Percentiles rank a stretch among this genome's conserved stretches.
Conservation (phyloP, 2,797 vertebrate species). For the Notoglanidium macrostoma region DNA sequence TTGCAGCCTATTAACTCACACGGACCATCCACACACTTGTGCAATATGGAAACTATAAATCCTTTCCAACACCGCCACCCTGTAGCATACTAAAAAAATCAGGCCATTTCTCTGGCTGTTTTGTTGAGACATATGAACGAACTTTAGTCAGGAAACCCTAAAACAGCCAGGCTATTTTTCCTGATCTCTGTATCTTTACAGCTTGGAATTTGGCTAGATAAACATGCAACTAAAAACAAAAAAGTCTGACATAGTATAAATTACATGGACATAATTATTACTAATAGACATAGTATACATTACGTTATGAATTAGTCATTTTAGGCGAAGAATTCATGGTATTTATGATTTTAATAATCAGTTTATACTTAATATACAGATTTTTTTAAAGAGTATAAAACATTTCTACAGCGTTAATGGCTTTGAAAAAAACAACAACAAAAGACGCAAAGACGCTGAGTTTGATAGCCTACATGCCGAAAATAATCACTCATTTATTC, state of each 20-base stretch:
- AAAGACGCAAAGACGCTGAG: background rate
- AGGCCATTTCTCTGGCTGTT: background rate
- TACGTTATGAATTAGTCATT: too few species aligned
- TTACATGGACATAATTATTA: too few species aligned
- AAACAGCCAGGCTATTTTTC: background rate
- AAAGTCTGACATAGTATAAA: background rate
- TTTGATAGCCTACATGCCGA: background rate
- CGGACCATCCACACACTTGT: constrained; percentile 11
- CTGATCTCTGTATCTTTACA: background rate
- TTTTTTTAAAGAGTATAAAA: background rate
- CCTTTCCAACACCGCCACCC: constrained; percentile 21
- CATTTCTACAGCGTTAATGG: background rate
- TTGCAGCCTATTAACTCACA: constrained; percentile 25
- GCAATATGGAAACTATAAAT: constrained; percentile 40
- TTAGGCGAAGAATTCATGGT: background rate
- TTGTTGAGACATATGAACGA: constrained; percentile 10
- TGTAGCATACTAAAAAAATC: background rate
- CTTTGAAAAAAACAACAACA: background rate
- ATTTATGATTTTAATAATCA: background rate
- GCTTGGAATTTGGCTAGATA: background rate
- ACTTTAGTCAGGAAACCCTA: constrained; percentile 1
- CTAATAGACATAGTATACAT: too few species aligned
- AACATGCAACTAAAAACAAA: constrained; percentile 10
- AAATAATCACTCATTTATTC: background rate
- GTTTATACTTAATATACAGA: background rate